A percentile compares a stretch with the other conserved stretches of the same genome.
Evolutionary conservation across 2,113 vertebrate genomes (phyloP).

Genomic region (Megatriorchis doriae): DNA sequence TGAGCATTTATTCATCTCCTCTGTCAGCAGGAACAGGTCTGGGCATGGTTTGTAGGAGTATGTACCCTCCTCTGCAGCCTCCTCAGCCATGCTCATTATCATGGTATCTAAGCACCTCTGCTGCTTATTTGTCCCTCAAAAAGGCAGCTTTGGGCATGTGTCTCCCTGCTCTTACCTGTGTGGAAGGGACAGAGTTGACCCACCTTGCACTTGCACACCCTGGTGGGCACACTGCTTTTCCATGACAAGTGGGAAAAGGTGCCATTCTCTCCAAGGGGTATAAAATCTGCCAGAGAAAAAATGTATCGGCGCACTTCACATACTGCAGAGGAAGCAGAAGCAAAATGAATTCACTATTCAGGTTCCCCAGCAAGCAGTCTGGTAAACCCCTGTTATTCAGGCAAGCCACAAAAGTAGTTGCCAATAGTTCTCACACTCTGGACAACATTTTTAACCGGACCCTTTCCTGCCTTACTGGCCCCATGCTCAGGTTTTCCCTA

Average conservation of each 20-base stretch:
- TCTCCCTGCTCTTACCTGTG: background rate
- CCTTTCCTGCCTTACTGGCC: background rate
- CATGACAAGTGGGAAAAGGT: background rate
- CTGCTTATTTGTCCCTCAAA: background rate
- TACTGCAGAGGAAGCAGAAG: background rate
- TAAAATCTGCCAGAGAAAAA: background rate
- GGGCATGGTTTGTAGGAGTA: background rate
- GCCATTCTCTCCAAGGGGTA: background rate
- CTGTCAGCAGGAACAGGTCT: background rate
- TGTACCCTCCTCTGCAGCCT: background rate
- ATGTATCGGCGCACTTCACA: background rate
- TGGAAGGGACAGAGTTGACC: background rate
- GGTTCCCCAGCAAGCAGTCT: background rate
- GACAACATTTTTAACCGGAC: background rate
- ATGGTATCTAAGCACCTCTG: background rate
- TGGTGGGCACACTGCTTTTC: background rate
- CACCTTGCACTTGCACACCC: background rate
- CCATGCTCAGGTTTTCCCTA: background rate
- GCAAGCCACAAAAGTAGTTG: background rate
- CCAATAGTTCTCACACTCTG: background rate
- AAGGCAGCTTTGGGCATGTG: background rate
- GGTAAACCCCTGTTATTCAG: background rate
- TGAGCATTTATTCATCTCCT: background rate
- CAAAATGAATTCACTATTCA: background rate
- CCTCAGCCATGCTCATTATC: background rate